These are phyloP conservation scores for Chorisops tibialis DNA, from an alignment of 2,888 invertebrate genomes.

Conservation along the genomic window DNA sequence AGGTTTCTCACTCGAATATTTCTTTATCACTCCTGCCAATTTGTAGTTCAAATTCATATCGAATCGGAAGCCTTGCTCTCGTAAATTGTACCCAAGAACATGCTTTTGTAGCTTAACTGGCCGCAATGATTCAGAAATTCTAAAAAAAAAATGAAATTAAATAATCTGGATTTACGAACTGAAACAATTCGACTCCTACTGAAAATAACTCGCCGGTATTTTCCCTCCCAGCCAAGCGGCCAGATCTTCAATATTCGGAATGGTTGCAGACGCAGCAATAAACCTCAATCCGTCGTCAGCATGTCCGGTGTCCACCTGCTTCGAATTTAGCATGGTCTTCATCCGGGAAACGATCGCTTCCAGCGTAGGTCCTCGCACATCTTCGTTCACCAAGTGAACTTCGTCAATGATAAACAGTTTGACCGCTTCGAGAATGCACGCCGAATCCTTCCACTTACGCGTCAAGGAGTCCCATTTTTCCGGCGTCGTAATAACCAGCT, in stretches of 20 bases:
- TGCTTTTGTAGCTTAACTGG: conserved; percentile 71
- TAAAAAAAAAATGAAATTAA: conserved; percentile 41
- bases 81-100: conserved; percentile 65
- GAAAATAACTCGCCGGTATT: conserved; percentile 34
- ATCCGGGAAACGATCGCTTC: conserved; percentile 78
- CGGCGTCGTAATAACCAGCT: conserved; percentile 75
- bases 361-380: conserved; percentile 67
- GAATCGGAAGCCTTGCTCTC: conserved; percentile 66
- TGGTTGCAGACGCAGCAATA: conserved; percentile 74
- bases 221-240: conserved; percentile 67
- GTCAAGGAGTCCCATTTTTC: conserved; percentile 84
- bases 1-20: conserved; percentile 70
- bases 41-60: conserved; percentile 75
- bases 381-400: conserved; percentile 72
- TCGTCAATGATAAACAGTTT: conserved; percentile 73
- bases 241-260: conserved; percentile 73
- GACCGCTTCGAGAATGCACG: conserved; percentile 60
- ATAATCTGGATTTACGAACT: neutral
- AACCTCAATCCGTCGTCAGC: conserved; percentile 53
- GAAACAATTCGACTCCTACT: conserved; percentile 14
- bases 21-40: conserved; percentile 63
- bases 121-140: conserved; percentile 67
- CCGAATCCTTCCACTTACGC: conserved; percentile 68
- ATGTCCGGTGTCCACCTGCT: neutral
- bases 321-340: conserved; percentile 64